phyloP scores from a whole-genome alignment of 2,888 invertebrate species.

The Netelia fuscicornis region DNA sequence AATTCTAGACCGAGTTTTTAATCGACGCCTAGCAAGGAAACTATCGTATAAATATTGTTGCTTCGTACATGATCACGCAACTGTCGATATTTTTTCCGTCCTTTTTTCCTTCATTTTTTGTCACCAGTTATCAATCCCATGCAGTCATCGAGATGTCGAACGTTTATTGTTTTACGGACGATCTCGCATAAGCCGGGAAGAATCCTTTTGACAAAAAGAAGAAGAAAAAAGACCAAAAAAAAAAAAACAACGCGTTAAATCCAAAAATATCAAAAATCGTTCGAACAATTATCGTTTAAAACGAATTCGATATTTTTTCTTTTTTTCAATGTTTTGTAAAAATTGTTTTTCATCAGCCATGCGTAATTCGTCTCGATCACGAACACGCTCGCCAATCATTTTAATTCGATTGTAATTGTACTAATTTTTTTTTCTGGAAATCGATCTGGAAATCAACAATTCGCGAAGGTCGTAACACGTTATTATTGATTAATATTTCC shows the following conservation, averaged over 20 bases:
- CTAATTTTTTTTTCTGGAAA: conserved; percentile 16
- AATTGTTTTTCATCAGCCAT: conserved; percentile 3
- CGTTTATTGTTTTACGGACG: background rate
- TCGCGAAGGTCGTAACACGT: conserved; percentile 20
- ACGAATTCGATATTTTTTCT: background rate
- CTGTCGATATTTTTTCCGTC: conserved; percentile 30
- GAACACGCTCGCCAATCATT: background rate
- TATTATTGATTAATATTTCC: conserved; percentile 16
- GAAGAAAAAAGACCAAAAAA: background rate
- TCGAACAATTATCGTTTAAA: background rate
- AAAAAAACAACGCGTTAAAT: background rate
- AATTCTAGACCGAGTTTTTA: conserved; percentile 59
- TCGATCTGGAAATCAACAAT: conserved; percentile 29
- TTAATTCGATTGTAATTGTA: conserved; percentile 24
- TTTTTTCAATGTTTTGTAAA: background rate
- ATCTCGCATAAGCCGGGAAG: background rate
- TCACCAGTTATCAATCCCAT: background rate
- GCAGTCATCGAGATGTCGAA: background rate
- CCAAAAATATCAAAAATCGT: background rate
- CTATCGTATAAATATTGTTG: conserved; percentile 56
- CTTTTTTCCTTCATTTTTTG: background rate
- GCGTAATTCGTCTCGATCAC: background rate
- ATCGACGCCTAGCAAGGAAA: conserved; percentile 52
- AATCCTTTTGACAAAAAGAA: background rate
- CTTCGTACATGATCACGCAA: conserved; percentile 52